phyloP scores from a whole-genome alignment of 2,113 vertebrate genomes.

The Trematocara variabile region DNA sequence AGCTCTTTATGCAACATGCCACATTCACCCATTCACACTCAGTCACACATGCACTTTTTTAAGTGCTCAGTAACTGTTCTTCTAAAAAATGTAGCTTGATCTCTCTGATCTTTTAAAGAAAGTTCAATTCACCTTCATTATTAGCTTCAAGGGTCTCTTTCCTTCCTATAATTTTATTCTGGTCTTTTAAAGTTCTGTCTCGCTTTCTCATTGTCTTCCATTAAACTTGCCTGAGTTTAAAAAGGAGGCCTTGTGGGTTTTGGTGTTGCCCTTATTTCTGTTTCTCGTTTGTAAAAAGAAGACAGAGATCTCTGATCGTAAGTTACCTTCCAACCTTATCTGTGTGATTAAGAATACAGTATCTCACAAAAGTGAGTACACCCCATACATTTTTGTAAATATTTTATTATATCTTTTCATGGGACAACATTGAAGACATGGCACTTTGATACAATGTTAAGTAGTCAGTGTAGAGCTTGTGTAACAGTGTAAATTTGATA shows the following conservation, averaged over 20 bases:
- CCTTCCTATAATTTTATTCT: neutral
- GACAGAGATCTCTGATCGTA: neutral
- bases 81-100: neutral
- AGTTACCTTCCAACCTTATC: neutral
- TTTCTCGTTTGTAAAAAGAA: neutral
- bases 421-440: accelerated
- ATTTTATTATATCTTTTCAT: accelerated
- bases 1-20: neutral
- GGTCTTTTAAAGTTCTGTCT: neutral
- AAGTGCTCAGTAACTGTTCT: accelerated
- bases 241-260: neutral
- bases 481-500: neutral
- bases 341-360: neutral
- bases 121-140: neutral
- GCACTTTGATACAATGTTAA: neutral
- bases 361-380: neutral
- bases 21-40: neutral
- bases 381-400: accelerated
- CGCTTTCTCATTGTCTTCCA: neutral
- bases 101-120: neutral
- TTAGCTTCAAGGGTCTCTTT: neutral
- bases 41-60: neutral
- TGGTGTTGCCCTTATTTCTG: neutral
- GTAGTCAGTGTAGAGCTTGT: neutral
- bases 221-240: accelerated